Base-by-base conservation (phyloP, 2,113 vertebrate genomes). In the Plecturocebus donacophilus region DNA sequence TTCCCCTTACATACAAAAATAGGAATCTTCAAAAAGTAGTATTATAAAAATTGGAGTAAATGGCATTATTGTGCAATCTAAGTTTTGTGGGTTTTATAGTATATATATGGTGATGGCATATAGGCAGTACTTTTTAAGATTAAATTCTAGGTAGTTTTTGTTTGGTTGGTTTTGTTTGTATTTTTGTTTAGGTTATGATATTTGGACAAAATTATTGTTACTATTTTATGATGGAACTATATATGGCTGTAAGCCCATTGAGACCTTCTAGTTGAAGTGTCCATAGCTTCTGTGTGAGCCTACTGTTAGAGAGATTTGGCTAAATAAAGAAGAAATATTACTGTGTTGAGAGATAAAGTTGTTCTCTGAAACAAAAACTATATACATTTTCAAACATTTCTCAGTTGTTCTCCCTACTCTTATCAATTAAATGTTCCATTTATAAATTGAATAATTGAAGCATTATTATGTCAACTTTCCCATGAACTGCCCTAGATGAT, bases 1-100 rank as follows among this genome's bases (percentile, higher is more conserved):
- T 97, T 97, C 94, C 64, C 47, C 98, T 98, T 98, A 85, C 95
- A 94, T 96, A 97, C 93, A 98, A 96, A 98, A 98, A 98, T 97
- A 97, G 95, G 96, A 97, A 97, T 97, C 96, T 97, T 97, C 68
- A 14, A 35, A 98, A 97, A 80, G 95, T 81, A 88, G 49, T 97
- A 32, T 94, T 95, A 80, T 98, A 95, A 98, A 98, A 98, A 97
- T 85, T 70, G 94, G 98, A 93, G 93, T 97, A 97, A 98, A 95
- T 90, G 89, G 91, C 90, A 90, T 98, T 90, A 96, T 91, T 97
- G 85, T 91, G 81, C 88, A 97, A 96, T 98, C 94, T 96, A 49
- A 5, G 91, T 76, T 95, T 91, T 2, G 17, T 96, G 25, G 17
- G 13, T n/a, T 80, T 96, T 94, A 30, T 86, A 64, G 16, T 23